These are phyloP conservation scores for Tridacna crocea DNA, from an alignment of 2,888 invertebrate species.

Conservation along the genomic window DNA sequence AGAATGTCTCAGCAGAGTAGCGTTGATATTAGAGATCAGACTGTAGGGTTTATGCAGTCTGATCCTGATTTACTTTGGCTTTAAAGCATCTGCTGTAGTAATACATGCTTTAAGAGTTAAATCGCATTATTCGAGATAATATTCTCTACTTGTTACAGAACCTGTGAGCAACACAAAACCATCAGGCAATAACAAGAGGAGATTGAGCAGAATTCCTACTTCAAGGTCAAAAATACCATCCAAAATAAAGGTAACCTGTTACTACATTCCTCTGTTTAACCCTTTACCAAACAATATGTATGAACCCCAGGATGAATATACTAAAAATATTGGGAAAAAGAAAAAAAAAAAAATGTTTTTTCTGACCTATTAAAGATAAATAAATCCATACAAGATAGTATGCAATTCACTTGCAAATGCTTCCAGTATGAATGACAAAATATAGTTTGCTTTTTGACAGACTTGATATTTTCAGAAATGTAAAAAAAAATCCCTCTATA, in stretches of 20 bases:
- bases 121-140: no score
- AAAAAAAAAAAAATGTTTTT: not conserved
- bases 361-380: not conserved
- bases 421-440: not conserved
- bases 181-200: conserved; percentile 11
- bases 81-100: no score
- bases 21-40: no score
- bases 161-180: not conserved
- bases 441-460: not conserved
- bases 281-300: not conserved
- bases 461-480: not conserved
- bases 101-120: no score
- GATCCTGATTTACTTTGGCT: no score
- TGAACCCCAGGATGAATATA: no score
- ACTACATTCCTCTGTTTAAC: not conserved
- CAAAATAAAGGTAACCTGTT: conserved; percentile 22
- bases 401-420: not conserved
- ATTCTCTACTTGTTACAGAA: not conserved
- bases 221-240: conserved; percentile 23
- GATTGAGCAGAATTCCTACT: conserved; percentile 21
- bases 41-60: no score
- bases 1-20: no score
- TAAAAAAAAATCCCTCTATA: no score
- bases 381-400: not conserved
- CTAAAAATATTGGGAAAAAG: no score